Conservation (phyloP, 1,140 invertebrate species). For the Drosophila paulistorum region DNA sequence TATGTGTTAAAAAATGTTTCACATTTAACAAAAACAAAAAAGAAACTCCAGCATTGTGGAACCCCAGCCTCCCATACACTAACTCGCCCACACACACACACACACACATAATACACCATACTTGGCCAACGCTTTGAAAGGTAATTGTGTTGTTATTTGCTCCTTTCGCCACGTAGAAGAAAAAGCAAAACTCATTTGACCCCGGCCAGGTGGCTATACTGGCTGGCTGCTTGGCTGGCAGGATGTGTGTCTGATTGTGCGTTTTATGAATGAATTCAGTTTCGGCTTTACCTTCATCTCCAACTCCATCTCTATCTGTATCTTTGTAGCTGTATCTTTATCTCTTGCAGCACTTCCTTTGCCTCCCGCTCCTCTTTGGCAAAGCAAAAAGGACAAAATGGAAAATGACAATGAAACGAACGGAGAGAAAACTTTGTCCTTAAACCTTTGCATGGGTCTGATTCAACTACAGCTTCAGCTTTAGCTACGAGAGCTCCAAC, state of each 20-base stretch:
- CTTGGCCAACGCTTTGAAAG: conserved; percentile 27
- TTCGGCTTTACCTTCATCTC: conserved; percentile 34
- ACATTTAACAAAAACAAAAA: conserved; percentile 56
- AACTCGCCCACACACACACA: too few species aligned
- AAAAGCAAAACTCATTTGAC: conserved; percentile 63
- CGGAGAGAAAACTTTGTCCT: conserved; percentile 66
- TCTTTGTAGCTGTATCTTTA: conserved; percentile 23
- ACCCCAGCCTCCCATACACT: not conserved
- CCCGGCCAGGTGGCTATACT: conserved; percentile 11
- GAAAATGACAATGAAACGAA: conserved; percentile 60
- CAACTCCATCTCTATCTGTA: conserved; percentile 19
- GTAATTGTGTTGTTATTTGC: conserved; percentile 76
- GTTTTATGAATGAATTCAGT: conserved; percentile 75
- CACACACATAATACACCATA: not conserved
- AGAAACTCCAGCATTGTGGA: conserved; percentile 33
- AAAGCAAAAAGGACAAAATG: conserved; percentile 32
- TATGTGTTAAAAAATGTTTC: conserved; percentile 56
- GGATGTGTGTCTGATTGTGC: conserved; percentile 46
- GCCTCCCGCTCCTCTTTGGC: conserved; percentile 22
- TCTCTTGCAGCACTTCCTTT: not conserved
- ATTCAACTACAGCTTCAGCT: not conserved
- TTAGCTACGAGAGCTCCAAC: not conserved
- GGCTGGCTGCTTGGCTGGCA: conserved; percentile 22
- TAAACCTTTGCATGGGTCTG: conserved; percentile 23
- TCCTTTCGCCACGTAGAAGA: not conserved